phyloP scores from a whole-genome alignment of 2,113 vertebrate species.

The Syngnathus floridae region DNA sequence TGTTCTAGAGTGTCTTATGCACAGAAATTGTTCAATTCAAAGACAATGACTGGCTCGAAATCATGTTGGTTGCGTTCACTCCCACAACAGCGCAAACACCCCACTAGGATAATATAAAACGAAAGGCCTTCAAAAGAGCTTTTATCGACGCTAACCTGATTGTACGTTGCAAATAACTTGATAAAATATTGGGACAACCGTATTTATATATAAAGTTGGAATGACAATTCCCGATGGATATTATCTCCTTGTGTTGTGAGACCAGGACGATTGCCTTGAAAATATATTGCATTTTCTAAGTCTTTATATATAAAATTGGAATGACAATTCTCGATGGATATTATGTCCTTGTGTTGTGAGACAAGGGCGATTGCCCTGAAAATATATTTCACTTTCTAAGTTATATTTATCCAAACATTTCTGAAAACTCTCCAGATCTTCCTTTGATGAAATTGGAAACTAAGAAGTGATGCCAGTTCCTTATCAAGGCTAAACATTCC shows the following conservation, averaged over 20 bases:
- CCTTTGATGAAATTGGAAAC: slow-evolving; percentile 8
- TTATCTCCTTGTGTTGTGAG: neutral
- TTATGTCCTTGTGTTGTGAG: neutral
- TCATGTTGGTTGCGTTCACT: too few species aligned
- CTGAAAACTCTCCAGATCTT: slow-evolving; percentile 5
- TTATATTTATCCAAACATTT: slow-evolving; percentile 1
- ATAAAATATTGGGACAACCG: neutral
- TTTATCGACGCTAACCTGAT: too few species aligned
- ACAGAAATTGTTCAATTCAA: neutral
- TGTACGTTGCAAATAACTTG: too few species aligned
- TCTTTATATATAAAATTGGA: neutral
- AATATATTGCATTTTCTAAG: neutral
- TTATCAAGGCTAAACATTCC: slow-evolving; percentile 9
- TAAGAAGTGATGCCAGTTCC: slow-evolving; percentile 4
- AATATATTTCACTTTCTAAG: neutral
- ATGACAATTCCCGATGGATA: neutral
- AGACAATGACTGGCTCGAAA: too few species aligned
- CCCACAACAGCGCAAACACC: too few species aligned
- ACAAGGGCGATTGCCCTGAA: neutral
- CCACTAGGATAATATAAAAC: too few species aligned
- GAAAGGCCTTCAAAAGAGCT: neutral
- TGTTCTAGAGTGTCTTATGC: neutral
- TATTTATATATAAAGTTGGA: neutral
- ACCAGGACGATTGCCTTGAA: neutral
- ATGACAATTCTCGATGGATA: neutral